Conservation (phyloP, 1,140 invertebrate species). For the Hetaerina americana region DNA sequence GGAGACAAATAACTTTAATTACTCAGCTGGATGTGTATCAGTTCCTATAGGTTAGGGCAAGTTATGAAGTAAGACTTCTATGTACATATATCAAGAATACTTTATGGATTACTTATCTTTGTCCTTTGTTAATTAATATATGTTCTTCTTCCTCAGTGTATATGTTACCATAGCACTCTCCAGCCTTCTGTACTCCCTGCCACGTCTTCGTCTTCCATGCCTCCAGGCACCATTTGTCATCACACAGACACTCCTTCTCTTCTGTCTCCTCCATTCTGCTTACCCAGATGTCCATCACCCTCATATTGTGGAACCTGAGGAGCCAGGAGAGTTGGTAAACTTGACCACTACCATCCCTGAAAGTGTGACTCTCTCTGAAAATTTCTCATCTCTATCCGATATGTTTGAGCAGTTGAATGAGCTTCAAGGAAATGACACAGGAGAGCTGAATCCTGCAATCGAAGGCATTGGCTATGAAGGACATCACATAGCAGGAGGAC, state of each 20-base stretch:
- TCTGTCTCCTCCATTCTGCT: conserved; percentile 18
- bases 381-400: neutral
- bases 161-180: conserved; percentile 17
- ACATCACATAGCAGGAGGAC: neutral
- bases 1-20: no score
- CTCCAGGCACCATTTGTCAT: conserved; percentile 28
- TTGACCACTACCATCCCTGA: neutral
- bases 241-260: conserved; percentile 23
- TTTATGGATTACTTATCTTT: no score
- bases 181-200: conserved; percentile 24
- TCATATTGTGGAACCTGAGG: neutral
- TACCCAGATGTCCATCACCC: neutral
- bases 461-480: neutral
- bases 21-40: no score
- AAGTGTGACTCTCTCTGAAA: neutral
- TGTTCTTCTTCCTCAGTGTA: conserved; percentile 15
- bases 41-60: no score
- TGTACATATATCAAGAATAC: no score
- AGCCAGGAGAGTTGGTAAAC: neutral
- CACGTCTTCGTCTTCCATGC: conserved; percentile 21
- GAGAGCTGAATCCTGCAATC: neutral
- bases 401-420: neutral
- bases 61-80: no score
- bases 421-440: neutral
- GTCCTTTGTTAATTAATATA: no score